Percentiles rank a stretch among this genome's conserved stretches.
Conservation (phyloP, 2,113 vertebrate species). For the Actenoides lindsayi region DNA sequence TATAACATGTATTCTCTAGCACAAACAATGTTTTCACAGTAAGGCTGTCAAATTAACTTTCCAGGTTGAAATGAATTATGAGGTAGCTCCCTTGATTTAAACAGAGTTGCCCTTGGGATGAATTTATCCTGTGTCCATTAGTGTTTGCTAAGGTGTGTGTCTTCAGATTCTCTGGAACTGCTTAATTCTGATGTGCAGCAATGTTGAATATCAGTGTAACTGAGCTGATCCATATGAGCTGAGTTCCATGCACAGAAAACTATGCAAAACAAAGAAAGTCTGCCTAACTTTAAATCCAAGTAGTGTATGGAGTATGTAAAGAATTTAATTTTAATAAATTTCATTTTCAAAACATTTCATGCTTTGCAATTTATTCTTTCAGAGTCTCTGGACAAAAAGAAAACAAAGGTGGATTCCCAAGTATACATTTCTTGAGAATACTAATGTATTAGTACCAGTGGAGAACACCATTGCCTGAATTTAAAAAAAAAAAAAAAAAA, state of each 20-base stretch:
- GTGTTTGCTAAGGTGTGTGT: neutral
- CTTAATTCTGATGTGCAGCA: neutral
- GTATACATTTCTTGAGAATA: constrained; percentile 23
- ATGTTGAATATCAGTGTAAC: neutral
- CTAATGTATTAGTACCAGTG: neutral
- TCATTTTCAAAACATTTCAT: neutral
- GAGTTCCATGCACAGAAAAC: neutral
- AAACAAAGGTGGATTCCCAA: neutral
- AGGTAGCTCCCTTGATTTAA: neutral
- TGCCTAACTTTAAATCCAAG: neutral
- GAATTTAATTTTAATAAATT: neutral
- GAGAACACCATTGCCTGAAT: neutral
- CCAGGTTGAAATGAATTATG: neutral
- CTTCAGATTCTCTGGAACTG: neutral
- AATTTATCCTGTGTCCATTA: neutral
- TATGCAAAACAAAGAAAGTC: neutral
- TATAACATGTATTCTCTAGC: neutral
- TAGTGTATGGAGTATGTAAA: neutral
- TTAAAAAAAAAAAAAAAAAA: neutral
- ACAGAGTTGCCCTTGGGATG: neutral
- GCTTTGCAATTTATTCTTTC: constrained; percentile 23
- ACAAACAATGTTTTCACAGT: neutral
- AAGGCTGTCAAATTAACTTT: constrained; percentile 15
- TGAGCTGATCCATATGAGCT: neutral
- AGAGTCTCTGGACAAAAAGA: neutral